These are phyloP conservation scores for Hydrophis major DNA, from an alignment of 2,797 vertebrate species.

Conservation along the genomic window DNA sequence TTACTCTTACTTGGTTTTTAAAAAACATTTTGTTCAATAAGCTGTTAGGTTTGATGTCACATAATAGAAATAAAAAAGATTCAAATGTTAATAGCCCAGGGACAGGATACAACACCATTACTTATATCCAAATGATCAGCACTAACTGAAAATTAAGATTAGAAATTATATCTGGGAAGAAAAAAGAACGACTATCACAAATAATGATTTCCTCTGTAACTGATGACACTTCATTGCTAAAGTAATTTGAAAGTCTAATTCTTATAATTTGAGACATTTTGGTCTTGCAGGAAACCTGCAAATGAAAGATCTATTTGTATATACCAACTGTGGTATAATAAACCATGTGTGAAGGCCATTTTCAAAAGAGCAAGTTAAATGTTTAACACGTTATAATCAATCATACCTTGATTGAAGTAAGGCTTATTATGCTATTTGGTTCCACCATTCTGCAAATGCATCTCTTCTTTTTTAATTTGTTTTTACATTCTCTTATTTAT, in stretches of 20 bases:
- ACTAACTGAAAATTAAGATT: constrained; percentile 41
- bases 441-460: neutral
- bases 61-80: constrained; percentile 4
- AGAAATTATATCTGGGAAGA: constrained; percentile 14
- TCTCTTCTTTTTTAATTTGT: neutral
- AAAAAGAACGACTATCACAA: constrained; percentile 15
- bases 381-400: neutral
- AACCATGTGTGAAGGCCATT: neutral
- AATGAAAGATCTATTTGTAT: neutral
- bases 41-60: neutral
- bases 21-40: neutral
- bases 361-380: neutral
- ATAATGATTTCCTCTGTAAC: neutral
- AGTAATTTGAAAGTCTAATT: constrained; percentile 9
- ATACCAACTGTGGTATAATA: neutral
- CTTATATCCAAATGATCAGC: constrained; percentile 36
- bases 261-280: neutral
- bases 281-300: neutral
- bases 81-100: constrained; percentile 22
- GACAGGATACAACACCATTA: constrained; percentile 27
- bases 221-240: neutral
- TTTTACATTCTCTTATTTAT: neutral
- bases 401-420: neutral
- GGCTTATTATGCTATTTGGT: neutral
- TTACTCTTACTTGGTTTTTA: neutral